Base-by-base conservation (phyloP, 2,797 vertebrate species). In the Tympanoctomys barrerae region DNA sequence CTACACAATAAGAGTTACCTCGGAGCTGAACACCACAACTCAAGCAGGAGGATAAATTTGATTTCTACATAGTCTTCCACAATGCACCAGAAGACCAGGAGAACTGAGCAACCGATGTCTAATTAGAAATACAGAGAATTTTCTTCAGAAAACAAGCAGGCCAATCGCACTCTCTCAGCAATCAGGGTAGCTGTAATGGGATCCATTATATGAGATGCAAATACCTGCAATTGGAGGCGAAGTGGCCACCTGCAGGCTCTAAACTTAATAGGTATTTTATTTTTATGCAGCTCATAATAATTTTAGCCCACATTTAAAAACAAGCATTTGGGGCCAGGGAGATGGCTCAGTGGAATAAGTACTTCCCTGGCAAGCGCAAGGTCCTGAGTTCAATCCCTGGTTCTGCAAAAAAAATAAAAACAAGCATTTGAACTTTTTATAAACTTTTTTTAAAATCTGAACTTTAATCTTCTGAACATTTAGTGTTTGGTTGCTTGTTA, bases 161-260 rank as follows among this genome's bases (percentile, higher is more conserved):
- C 61, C 46, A 54, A 42, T 61, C 80, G 14, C 52, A 36, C 42
- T 46, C 83, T 68, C n/a, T 93, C 19, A 83, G 39, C 89, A 85
- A 93, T 94, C 91, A 87, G n/a, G 33, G 2, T 52, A 36, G 52
- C 68, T 71, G 19, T 64, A 49, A 33, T 19, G 64, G 87, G 80
- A 46, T n/a, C 61, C 87, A 33, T 87, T 91, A 70, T 82, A 28
- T 42, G 62, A 52, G 52, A 46, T 16, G 77, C 66, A 82, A 54
- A 85, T 52, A 42, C n/a, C 80, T 95, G 54, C 64, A 80, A 81
- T 95, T 88, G 92, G 88, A 86, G 59, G 78, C 36, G 28, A 68
- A 95, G 62, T 70, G 81, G 87, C 80, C 95, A 86, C 97, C 90
- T 96, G 89, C 86, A 66, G 94, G 62, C 87, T 93, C 79, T 77